Base-by-base conservation (phyloP, 2,797 vertebrate species). In the Neopelma chrysocephalum region DNA sequence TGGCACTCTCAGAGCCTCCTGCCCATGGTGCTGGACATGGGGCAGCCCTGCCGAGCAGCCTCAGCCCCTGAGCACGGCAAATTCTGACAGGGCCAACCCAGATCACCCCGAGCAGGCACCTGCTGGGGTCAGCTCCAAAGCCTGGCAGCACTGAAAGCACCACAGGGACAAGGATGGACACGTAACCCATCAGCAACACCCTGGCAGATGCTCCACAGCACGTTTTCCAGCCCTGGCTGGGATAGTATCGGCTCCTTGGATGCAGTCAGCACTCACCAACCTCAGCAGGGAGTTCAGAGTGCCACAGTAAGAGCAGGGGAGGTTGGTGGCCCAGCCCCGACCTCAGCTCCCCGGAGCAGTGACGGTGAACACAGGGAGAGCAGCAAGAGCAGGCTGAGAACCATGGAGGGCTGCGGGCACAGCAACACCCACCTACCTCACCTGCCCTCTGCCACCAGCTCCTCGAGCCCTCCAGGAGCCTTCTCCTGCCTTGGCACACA, bases 301-400 rank as follows among this genome's bases (percentile, higher is more conserved):
- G 56, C 22, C 3, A 2, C 22, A 22, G 57, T 0, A 1, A 48
- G 27, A 36, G n/a, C 6, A 60, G 20, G 48, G 23, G 27, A 66
- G 34, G 36, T 5, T 53, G 64, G 56, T 4, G 10, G 53, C 31
- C 50, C 57, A 32, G 29, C 31, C 47, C 61, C 4, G 0, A 27
- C 20, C 43, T 14, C 5, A 2, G 1, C 43, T 45, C 17, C 17
- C 19, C 1, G 0, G 40, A 51, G 20, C 0, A 0, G n/a, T 18
- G 53, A 21, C 3, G 2, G 47, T 21, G 60, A 87, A 36, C 18
- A n/a, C 15, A 4, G 6, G 2, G 8, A 0, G 0, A 78, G 36
- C 60, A 40, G 82, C 2, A 0, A 34, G 62, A 65, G 43, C 72
- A 42, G 43, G 53, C n/a, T 6, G 32, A 61, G 50, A 43, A 3